Base-by-base conservation (phyloP, 2,113 vertebrate species). In the Xiphorhynchus elegans region DNA sequence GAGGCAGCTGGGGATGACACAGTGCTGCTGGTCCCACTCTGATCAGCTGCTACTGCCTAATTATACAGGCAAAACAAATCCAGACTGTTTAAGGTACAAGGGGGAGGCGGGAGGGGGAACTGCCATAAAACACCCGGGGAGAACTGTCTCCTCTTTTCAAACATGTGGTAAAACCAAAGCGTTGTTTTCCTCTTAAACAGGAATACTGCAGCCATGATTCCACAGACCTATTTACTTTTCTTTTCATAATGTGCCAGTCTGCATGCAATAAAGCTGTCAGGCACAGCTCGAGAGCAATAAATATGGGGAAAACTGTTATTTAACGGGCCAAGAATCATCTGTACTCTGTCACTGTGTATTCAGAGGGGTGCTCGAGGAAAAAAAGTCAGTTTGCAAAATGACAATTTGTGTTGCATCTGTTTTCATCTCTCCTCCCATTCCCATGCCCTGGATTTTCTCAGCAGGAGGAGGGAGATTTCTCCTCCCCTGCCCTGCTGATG, bases 21-120 rank as follows among this genome's bases (percentile, higher is more conserved):
- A 97, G 84, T 53, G 58, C 86, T 2, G 2, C 23, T 26, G 83
- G 95, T 95, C 92, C 95, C 91, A 94, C 87, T 40, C 64, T 24
- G 55, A 96, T 96, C 93, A 92, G 95, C 96, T 96, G 96, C 95
- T 77, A 23, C 83, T 88, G 95, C 86, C 93, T 97, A 97, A 98
- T 97, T 95, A 87, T 69, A 95, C 78, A 93, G 92, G 94, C 90
- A 94, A 97, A 98, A 97, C 87, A 97, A 97, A 95, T 42, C 90
- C 80, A 95, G 96, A 95, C 90, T 96, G 86, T 80, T 94, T 89
- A 84, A 89, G 87, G 89, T 80, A 40, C 87, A 92, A 91, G 67
- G 39, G 76, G 81, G 95, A 91, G 93, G 77, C 8, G 19, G 85
- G 90, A 94, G 79, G 82, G 82, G 68, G 68, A 87, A 29, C 80